These are phyloP conservation scores for Drosophila paramelanica DNA, from an alignment of 2,888 invertebrate species.

Conservation along the genomic window DNA sequence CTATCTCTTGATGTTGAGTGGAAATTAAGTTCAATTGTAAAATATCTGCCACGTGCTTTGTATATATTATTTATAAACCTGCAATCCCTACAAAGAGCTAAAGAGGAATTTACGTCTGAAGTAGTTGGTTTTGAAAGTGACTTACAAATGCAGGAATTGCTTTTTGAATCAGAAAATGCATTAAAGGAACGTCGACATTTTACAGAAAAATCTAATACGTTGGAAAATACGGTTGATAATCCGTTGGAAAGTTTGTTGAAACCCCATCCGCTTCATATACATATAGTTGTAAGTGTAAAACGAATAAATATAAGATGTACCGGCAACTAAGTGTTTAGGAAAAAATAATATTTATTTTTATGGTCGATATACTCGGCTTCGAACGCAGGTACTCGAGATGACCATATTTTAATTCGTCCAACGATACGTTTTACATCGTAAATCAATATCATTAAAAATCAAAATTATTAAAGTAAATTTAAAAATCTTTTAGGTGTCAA, in stretches of 20 bases:
- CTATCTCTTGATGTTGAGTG: conserved; percentile 92
- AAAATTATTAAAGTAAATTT: too few species aligned
- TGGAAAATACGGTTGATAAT: conserved; percentile 8
- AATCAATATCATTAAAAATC: too few species aligned
- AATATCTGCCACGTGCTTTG: conserved; percentile 91
- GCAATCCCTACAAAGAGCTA: conserved; percentile 83
- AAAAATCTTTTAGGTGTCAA: too few species aligned
- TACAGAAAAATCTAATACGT: conserved; percentile 13
- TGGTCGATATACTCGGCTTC: too few species aligned
- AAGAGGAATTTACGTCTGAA: conserved; percentile 38
- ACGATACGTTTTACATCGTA: too few species aligned
- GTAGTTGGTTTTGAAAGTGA: conserved; percentile 66
- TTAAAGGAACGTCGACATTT: conserved; percentile 27
- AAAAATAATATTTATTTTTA: too few species aligned
- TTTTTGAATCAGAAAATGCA: conserved; percentile 28
- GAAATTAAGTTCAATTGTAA: conserved; percentile 91
- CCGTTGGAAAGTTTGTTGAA: conserved; percentile 27
- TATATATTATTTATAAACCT: conserved; percentile 95
- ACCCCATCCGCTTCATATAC: conserved; percentile 62
- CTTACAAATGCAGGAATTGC: conserved; percentile 60
- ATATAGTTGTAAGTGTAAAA: conserved; percentile 47
- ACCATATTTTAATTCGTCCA: too few species aligned
- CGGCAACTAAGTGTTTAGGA: too few species aligned
- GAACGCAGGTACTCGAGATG: too few species aligned
- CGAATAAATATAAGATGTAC: not conserved